Evolutionary conservation across 2,113 vertebrate species (phyloP).

Genomic region (Sceloporus tristichus): DNA sequence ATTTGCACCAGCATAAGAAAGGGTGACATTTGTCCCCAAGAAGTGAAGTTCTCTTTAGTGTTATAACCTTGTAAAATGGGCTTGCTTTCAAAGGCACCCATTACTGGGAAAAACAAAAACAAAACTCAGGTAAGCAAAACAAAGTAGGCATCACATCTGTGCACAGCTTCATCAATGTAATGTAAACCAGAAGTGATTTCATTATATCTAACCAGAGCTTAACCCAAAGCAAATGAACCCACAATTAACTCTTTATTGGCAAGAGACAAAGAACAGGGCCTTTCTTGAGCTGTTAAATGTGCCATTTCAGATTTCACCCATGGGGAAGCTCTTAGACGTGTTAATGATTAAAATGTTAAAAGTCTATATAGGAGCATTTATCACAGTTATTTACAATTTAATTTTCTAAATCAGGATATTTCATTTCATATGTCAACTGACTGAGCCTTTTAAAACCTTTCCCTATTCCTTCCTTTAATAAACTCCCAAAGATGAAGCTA

Average conservation of each 20-base stretch:
- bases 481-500: not conserved
- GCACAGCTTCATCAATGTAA: conserved; percentile 41
- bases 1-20: conserved; percentile 65
- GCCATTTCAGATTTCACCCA: not conserved
- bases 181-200: conserved; percentile 22
- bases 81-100: conserved; percentile 61
- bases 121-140: conserved; percentile 49
- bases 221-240: not conserved
- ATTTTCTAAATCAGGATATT: not conserved
- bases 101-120: conserved; percentile 51
- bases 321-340: not conserved
- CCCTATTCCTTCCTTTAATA: not conserved
- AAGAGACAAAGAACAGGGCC: not conserved
- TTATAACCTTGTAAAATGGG: conserved; percentile 57
- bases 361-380: not conserved
- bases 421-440: not conserved
- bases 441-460: not conserved
- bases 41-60: conserved; percentile 42
- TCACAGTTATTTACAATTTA: not conserved
- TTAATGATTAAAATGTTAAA: not conserved
- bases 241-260: conserved; percentile 8
- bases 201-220: conserved; percentile 52
- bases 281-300: not conserved
- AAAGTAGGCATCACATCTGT: conserved; percentile 42
- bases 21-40: conserved; percentile 60